Base-by-base conservation (phyloP, 37 sponge, comb jelly and placozoan genomes). In the Aplysina aerophoba region DNA sequence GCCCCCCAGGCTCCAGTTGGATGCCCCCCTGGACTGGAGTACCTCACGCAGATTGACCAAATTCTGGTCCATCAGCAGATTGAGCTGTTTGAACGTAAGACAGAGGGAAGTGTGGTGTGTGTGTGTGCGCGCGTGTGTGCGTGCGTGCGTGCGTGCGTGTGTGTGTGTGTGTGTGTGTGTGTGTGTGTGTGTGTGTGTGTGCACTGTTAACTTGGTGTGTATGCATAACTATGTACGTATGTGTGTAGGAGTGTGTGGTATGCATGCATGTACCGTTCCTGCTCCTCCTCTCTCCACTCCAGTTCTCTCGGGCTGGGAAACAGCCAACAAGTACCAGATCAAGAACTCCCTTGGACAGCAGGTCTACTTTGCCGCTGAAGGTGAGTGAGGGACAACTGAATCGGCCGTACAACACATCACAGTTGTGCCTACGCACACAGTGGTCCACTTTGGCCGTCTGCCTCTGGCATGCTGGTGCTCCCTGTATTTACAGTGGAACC, bases 11-110 rank as follows among this genome's bases (percentile, higher is more conserved):
- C 88, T 21, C 88, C 86, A 20, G 81, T 86, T 15, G 91, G 87
- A 64, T 97, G 98, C 59, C 98, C 98, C 0, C 95, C 96, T 36
- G 98, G 98, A 35, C 90, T 97, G 72, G 98, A 97, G 68, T 97
- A 97, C 81, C 90, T 97, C 33, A 93, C 92, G 20, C 98, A 97
- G 80, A 80, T 97, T 19, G 98, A 97, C 84, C 98, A 97, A 80
- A 78, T 97, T 40, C 88, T 97, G 3, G 94, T 97, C 22, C 87
- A 97, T 63, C 98, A 97, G 77, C 91, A 93, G 64, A 74, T 97
- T 22, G 98, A 97, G 85, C 77, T 97, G 5, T 83, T 95, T 50
- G 98, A 97, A 53, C 39, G 90, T 90, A 60, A 86, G 75, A 0
- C 28, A 4, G 27, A 28, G 24, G 64, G 24, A 62, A 28, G 64